Evolutionary conservation across 2,888 invertebrate genomes (phyloP), one percentile per base, ranked within the genome.

Genomic region (Dasypogon diadema): DNA sequence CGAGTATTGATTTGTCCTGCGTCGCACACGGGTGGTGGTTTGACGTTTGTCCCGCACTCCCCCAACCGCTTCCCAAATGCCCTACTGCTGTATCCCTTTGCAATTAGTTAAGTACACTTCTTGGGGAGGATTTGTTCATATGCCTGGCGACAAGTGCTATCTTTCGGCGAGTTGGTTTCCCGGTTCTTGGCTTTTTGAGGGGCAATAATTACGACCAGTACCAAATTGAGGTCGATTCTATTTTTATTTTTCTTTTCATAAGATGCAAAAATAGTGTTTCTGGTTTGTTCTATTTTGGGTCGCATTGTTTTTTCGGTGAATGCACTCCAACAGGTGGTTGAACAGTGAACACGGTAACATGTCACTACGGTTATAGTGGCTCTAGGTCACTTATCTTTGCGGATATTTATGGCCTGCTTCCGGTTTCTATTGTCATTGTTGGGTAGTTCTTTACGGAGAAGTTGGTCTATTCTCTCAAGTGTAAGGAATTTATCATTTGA

Each of bases 381-480:
- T 42, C 42, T 58, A 58, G 58, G 58, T 58, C 58, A 58, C 58
- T 58, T 60, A 60, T 60, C 60, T 34, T 16, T 16, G 5, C 18
- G 34, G 42, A 12, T 60, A 42, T 60, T 60, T 60, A 60, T 60
- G 37, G 2, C 37, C 2, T 16, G 34, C 37, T 60, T 60, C 60
- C 60, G 60, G 60, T 60, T 58, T 37, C 37, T 18, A 16, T 1
- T 18, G 34, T 37, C 37, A 60, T 60, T 60, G 60, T 60, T 60
- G 8, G n/a, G 12, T 3, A 42, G 42, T 42, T 42, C 2, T 42
- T 12, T 12, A 42, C n/a, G n/a, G 42, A 42, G 2, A 42, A 42
- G n/a, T 42, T 42, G 30, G 4, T 8, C 30, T 30, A 5, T 30
- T n/a, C n/a, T n/a, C n/a, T n/a, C n/a, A n/a, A n/a, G n/a, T n/a